phyloP scores from a whole-genome alignment of 2,797 vertebrate genomes.

The Eidolon dupreanum region DNA sequence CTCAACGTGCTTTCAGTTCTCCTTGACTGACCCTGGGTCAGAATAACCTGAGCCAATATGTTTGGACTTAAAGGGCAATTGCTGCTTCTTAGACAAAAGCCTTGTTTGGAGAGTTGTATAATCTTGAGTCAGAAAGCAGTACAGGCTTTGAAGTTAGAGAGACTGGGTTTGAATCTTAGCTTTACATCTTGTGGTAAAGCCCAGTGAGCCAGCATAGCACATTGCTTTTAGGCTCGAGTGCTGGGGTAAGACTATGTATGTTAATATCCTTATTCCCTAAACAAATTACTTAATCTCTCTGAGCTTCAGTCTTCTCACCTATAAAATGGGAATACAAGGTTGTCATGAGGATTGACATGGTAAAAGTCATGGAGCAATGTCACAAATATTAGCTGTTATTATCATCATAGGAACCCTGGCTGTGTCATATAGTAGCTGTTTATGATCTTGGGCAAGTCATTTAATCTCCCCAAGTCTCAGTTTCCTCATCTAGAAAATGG shows the following conservation, averaged over 20 bases:
- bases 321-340: background rate
- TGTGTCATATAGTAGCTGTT: background rate
- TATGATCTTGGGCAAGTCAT: background rate
- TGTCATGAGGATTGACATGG: background rate
- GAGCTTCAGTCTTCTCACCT: background rate
- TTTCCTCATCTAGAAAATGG: conserved; percentile 41
- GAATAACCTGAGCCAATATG: background rate
- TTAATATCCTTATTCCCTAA: background rate
- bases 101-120: background rate
- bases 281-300: background rate
- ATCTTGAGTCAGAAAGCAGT: background rate
- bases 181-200: background rate
- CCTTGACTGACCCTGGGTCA: background rate
- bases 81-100: background rate
- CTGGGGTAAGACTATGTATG: background rate
- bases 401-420: background rate
- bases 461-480: background rate
- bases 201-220: background rate
- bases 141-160: background rate
- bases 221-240: background rate
- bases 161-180: background rate
- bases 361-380: background rate
- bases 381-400: background rate
- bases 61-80: background rate
- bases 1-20: background rate